Base-by-base conservation (phyloP, 2,797 vertebrate genomes). In the Loriculus beryllinus region DNA sequence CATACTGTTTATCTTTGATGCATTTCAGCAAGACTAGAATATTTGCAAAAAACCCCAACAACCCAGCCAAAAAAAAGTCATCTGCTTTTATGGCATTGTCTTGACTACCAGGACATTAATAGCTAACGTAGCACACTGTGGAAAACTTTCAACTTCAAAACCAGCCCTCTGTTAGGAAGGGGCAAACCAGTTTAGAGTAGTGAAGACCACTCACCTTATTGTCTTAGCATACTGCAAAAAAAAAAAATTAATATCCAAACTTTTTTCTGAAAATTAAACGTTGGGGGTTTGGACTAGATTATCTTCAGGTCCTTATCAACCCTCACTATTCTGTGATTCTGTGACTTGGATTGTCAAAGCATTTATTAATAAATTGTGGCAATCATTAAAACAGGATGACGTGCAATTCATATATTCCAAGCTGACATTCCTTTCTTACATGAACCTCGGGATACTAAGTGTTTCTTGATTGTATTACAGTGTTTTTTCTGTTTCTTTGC, bases 41-140 rank as follows among this genome's bases (percentile, higher is more conserved):
- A 40, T 59, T 72, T 79, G 11, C 12, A 39, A 70, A 79, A 39
- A 48, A 42, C 0, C 3, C 19, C n/a, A 40, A 18, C 10, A 49
- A 17, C 0, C 0, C 42, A 42, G 16, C 3, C 9, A 70, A 54
- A 59, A 79, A 43, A 16, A 37, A 3, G 2, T 4, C 11, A 22
- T 71, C 26, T 65, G 3, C 25, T 37, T 3, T 33, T 77, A 29
- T 9, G 17, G 76, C 37, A 4, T 60, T 60, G 14, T 63, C 21
- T 81, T 2, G 6, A 7, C 21, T 74, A 35, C 5, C 18, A 65
- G 62, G 31, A 52, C 7, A 39, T 28, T 47, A 91, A 89, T 70
- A 51, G 7, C 10, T 39, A 62, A 14, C 14, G 19, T 6, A 85
- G 29, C 4, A 22, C 3, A 0, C 25, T 54, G 8, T 31, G 39